phyloP scores from a whole-genome alignment of 2,888 invertebrate genomes.

The Yponomeuta malinellus region DNA sequence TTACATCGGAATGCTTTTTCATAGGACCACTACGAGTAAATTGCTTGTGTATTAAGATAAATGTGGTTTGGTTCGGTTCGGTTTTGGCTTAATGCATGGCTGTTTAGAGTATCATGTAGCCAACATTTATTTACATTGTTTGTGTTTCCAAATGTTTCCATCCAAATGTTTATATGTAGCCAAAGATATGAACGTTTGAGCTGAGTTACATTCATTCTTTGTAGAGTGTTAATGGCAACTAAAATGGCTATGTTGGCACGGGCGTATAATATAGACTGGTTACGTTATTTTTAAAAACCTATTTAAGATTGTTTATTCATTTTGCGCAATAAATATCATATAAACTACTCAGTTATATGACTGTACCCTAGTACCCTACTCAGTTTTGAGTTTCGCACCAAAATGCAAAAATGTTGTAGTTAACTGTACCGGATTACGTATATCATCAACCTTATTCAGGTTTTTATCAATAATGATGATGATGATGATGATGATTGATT shows the following conservation, averaged over 20 bases:
- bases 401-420: no score
- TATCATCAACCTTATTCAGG: no score
- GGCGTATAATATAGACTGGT: not conserved
- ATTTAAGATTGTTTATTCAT: not conserved
- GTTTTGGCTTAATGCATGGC: conserved; percentile 31
- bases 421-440: no score
- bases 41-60: conserved; percentile 46
- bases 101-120: not conserved
- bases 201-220: not conserved
- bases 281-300: not conserved
- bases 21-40: conserved; percentile 46
- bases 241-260: not conserved
- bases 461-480: not conserved
- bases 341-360: not conserved
- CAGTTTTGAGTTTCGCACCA: no score
- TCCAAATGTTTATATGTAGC: no score
- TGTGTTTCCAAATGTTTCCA: no score
- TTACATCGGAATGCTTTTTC: conserved; percentile 57
- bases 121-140: no score
- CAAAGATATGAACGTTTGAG: not conserved
- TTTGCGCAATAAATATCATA: not conserved
- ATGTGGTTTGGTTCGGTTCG: conserved; percentile 39
- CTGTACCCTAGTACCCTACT: no score
- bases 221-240: not conserved
- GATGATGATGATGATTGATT: no score